phyloP scores from a whole-genome alignment of 2,797 vertebrate genomes.

The Myotis pilosus region DNA sequence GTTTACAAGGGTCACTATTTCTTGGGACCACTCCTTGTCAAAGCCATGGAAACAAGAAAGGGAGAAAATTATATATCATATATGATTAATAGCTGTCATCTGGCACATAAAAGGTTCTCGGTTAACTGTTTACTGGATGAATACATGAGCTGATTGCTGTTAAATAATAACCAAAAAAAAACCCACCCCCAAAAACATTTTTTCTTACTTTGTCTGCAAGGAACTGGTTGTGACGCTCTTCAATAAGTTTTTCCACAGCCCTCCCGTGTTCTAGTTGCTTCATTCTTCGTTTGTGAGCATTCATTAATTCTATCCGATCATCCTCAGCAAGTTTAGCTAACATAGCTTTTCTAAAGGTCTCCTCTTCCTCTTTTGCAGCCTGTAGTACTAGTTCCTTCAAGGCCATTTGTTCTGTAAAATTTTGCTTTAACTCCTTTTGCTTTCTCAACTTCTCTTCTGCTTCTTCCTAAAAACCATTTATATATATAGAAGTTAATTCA shows the following conservation, averaged over 20 bases:
- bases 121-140: background rate
- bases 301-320: constrained; percentile 94
- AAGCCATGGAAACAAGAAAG: background rate
- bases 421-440: constrained; percentile 88
- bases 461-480: constrained; percentile 85
- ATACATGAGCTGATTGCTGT: background rate
- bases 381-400: constrained; percentile 86
- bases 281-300: constrained; percentile 90
- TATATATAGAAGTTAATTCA: background rate
- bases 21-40: background rate
- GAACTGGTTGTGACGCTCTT: constrained; percentile 86
- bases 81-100: background rate
- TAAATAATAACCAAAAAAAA: background rate
- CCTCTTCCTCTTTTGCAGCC: constrained; percentile 91
- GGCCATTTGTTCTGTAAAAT: constrained; percentile 89
- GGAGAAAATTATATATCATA: background rate
- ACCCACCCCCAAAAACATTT: background rate
- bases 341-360: constrained; percentile 85
- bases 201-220: constrained; percentile 88
- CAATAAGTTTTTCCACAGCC: constrained; percentile 90
- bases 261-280: constrained; percentile 92
- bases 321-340: constrained; percentile 93
- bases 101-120: background rate
- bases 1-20: background rate
- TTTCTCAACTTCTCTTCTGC: constrained; percentile 91